Evolutionary conservation across 2,113 vertebrate species (phyloP).

Genomic region (Prochilodus magdalenae): DNA sequence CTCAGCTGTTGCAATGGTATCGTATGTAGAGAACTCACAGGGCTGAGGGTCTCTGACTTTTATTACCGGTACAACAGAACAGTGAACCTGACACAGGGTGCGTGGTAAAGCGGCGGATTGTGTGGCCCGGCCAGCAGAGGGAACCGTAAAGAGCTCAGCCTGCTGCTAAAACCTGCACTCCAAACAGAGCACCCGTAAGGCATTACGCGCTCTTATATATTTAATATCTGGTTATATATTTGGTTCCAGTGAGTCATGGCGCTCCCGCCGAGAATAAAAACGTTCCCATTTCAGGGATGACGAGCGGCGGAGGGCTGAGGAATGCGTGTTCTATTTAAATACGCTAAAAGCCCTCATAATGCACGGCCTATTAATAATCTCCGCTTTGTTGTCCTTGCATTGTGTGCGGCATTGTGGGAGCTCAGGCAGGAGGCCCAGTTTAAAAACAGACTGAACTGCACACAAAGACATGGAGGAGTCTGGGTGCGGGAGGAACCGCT

Average conservation of each 20-base stretch:
- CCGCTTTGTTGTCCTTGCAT: background rate
- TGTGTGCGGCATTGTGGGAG: background rate
- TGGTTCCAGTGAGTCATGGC: constrained; percentile 14
- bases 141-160: too few species aligned
- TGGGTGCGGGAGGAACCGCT: too few species aligned
- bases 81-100: too few species aligned
- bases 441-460: background rate
- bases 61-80: too few species aligned
- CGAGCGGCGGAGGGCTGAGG: constrained; percentile 1
- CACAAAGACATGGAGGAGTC: background rate
- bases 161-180: background rate
- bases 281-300: background rate
- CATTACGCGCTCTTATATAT: background rate
- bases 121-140: too few species aligned
- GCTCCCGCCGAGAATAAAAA: background rate
- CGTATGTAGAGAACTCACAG: too few species aligned
- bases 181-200: background rate
- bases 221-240: background rate
- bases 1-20: too few species aligned
- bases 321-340: background rate
- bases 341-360: constrained; percentile 8
- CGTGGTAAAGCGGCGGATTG: too few species aligned
- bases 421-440: background rate
- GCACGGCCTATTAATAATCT: background rate
- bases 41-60: too few species aligned